Evolutionary conservation across 2,888 invertebrate genomes (phyloP).

Genomic region (Tethea ocularis): DNA sequence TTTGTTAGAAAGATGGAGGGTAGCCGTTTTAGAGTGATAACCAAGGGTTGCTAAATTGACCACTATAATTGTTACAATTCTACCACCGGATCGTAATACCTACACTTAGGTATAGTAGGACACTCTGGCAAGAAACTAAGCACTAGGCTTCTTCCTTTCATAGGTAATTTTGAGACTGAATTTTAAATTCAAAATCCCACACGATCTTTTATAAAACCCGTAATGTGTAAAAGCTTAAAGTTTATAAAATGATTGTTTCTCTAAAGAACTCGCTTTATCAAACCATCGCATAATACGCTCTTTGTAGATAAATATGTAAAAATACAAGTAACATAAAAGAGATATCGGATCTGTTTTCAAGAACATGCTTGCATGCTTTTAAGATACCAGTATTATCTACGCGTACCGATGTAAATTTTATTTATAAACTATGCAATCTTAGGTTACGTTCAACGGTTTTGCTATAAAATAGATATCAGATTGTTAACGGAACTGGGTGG

Average conservation of each 20-base stretch:
- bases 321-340: conserved; percentile 4
- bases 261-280: neutral
- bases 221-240: neutral
- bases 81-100: too few species aligned
- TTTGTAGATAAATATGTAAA: conserved; percentile 4
- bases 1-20: neutral
- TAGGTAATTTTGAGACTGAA: too few species aligned
- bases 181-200: neutral
- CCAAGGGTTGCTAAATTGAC: too few species aligned
- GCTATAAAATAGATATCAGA: conserved; percentile 29
- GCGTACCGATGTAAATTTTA: conserved; percentile 31
- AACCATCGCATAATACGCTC: neutral
- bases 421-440: conserved; percentile 35
- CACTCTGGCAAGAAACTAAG: too few species aligned
- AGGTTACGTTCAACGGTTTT: conserved; percentile 31
- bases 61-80: too few species aligned
- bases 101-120: too few species aligned
- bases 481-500: conserved; percentile 2
- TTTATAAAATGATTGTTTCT: neutral
- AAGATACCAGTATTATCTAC: conserved; percentile 20
- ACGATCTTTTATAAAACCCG: neutral
- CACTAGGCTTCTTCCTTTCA: too few species aligned
- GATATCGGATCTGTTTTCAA: conserved; percentile 5
- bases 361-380: neutral
- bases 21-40: too few species aligned